Evolutionary conservation across 2,888 invertebrate species (phyloP).

Genomic region (Alloplasta piceator): DNA sequence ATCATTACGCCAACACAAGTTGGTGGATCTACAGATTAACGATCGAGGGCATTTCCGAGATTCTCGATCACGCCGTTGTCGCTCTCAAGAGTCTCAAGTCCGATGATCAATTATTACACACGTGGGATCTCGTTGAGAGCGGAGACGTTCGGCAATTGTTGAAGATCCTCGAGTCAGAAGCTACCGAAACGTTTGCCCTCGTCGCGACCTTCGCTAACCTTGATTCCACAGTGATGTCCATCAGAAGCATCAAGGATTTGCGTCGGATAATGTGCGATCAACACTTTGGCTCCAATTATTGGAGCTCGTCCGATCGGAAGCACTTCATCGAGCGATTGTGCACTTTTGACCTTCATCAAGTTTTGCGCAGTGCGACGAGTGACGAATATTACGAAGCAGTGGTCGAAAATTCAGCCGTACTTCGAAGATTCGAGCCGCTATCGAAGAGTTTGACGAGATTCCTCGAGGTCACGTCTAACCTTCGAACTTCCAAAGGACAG

Average conservation of each 20-base stretch:
- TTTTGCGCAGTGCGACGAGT: conserved; percentile 75
- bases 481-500: conserved; percentile 33
- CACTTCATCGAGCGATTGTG: conserved; percentile 76
- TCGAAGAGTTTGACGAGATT: conserved; percentile 69
- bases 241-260: conserved; percentile 64
- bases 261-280: conserved; percentile 71
- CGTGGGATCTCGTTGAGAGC: conserved; percentile 74
- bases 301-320: conserved; percentile 69
- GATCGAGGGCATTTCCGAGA: conserved; percentile 74
- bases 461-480: conserved; percentile 66
- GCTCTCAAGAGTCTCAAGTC: conserved; percentile 67
- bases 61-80: conserved; percentile 69
- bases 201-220: conserved; percentile 68
- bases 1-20: conserved; percentile 28
- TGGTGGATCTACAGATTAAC: conserved; percentile 69
- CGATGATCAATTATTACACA: conserved; percentile 61
- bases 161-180: conserved; percentile 74
- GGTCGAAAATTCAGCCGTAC: conserved; percentile 33
- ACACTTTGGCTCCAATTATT: conserved; percentile 71
- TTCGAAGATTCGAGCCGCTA: conserved; percentile 67
- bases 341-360: conserved; percentile 75
- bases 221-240: conserved; percentile 52
- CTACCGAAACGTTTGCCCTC: conserved; percentile 75
- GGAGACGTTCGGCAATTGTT: conserved; percentile 75
- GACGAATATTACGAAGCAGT: conserved; percentile 71